Conservation (phyloP, 2,888 invertebrate genomes). For the Lamproptera curius region DNA sequence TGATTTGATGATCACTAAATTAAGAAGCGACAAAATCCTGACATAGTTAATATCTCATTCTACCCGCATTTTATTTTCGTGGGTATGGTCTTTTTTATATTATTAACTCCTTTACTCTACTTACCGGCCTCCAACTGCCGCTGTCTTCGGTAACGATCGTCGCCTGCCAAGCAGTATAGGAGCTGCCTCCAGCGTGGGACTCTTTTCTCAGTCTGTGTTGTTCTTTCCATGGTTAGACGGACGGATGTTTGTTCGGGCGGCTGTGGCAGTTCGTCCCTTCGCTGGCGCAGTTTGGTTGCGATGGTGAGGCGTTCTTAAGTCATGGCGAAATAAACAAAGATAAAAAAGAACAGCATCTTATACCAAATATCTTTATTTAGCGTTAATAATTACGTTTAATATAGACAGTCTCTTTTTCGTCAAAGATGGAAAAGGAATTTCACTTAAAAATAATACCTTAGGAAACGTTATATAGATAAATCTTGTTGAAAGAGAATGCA, state of each 20-base stretch:
- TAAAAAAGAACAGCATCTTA: too few species aligned
- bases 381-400: too few species aligned
- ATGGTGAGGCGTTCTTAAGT: constrained; percentile 56
- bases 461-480: too few species aligned
- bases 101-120: constrained; percentile 7
- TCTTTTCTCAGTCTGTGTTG: constrained; percentile 88
- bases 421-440: too few species aligned
- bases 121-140: constrained; percentile 84
- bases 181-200: constrained; percentile 89
- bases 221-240: constrained; percentile 86
- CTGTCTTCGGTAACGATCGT: constrained; percentile 85
- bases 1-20: too few species aligned
- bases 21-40: background rate
- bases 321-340: too few species aligned
- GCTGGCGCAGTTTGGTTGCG: constrained; percentile 40
- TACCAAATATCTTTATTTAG: too few species aligned
- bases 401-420: too few species aligned
- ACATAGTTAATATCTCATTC: too few species aligned
- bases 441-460: too few species aligned
- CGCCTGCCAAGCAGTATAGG: constrained; percentile 88
- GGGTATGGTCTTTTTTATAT: background rate
- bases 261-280: constrained; percentile 31
- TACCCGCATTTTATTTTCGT: too few species aligned
- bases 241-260: constrained; percentile 45
- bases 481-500: too few species aligned